These are phyloP conservation scores for Etheostoma nigrum DNA, from an alignment of 2,797 vertebrate genomes.

Conservation along the genomic window DNA sequence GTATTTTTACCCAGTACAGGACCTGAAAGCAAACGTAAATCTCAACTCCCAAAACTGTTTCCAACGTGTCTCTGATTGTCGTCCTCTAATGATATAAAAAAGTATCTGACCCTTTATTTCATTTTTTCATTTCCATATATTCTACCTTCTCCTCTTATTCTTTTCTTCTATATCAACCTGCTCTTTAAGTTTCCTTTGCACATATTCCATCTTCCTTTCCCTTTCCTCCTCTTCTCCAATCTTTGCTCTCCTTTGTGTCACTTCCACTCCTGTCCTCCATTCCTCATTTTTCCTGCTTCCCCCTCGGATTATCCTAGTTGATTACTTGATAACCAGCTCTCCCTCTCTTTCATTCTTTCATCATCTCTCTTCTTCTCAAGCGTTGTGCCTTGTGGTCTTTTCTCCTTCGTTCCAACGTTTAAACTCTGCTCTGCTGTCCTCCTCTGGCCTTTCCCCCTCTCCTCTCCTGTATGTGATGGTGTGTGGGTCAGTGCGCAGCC, in stretches of 20 bases:
- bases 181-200: not conserved
- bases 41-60: too few relatives aligned
- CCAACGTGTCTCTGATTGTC: too few relatives aligned
- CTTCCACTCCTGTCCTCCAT: conserved; percentile 2
- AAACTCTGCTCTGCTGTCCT: not conserved
- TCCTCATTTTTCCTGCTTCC: not conserved
- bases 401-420: not conserved
- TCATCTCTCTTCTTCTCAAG: conserved; percentile 27
- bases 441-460: conserved; percentile 4
- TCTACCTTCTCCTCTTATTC: not conserved
- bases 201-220: conserved; percentile 17
- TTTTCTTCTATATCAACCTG: conserved; percentile 1
- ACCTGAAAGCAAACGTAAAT: too few relatives aligned
- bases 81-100: too few relatives aligned
- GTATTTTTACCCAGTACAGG: too few relatives aligned
- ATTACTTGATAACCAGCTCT: not conserved
- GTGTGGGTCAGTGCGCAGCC: conserved; percentile 61
- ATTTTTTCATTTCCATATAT: conserved; percentile 1
- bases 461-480: conserved; percentile 57
- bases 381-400: conserved; percentile 19
- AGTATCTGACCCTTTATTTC: too few relatives aligned
- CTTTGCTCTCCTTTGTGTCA: conserved; percentile 31
- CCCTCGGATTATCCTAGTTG: not conserved
- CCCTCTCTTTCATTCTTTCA: conserved; percentile 3
- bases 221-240: conserved; percentile 15